phyloP scores from a whole-genome alignment of 2,888 invertebrate genomes.

The Pterostichus niger region DNA sequence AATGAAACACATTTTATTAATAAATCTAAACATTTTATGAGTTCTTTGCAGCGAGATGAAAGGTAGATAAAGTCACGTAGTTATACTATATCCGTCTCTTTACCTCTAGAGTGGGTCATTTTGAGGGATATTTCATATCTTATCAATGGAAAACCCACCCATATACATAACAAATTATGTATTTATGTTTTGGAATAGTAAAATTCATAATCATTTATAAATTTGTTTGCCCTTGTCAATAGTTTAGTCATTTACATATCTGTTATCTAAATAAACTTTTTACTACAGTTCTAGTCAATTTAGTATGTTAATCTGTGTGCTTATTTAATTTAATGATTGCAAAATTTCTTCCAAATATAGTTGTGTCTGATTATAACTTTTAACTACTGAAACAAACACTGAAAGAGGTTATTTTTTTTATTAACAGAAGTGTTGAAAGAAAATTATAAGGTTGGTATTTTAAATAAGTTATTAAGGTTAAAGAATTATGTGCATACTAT shows the following conservation, averaged over 20 bases:
- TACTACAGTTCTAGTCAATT: constrained; percentile 25
- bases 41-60: background rate
- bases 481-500: too few relatives aligned
- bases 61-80: background rate
- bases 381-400: constrained; percentile 10
- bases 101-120: background rate
- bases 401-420: constrained; percentile 33
- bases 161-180: constrained; percentile 16
- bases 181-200: constrained; percentile 13
- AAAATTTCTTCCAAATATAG: constrained; percentile 24
- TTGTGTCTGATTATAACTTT: constrained; percentile 2
- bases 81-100: background rate
- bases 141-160: background rate
- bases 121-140: background rate
- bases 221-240: constrained; percentile 39
- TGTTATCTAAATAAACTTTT: constrained; percentile 32
- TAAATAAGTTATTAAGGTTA: constrained; percentile 9
- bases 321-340: constrained; percentile 8
- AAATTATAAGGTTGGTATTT: constrained; percentile 11
- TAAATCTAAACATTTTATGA: constrained; percentile 17
- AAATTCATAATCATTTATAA: constrained; percentile 2
- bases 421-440: constrained; percentile 18
- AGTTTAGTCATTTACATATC: constrained; percentile 3
- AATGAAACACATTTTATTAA: constrained; percentile 36
- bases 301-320: constrained; percentile 33